Percentiles rank a stretch among this genome's conserved stretches.
Conservation (phyloP, 1,140 invertebrate species). For the Drosophila busckii region DNA sequence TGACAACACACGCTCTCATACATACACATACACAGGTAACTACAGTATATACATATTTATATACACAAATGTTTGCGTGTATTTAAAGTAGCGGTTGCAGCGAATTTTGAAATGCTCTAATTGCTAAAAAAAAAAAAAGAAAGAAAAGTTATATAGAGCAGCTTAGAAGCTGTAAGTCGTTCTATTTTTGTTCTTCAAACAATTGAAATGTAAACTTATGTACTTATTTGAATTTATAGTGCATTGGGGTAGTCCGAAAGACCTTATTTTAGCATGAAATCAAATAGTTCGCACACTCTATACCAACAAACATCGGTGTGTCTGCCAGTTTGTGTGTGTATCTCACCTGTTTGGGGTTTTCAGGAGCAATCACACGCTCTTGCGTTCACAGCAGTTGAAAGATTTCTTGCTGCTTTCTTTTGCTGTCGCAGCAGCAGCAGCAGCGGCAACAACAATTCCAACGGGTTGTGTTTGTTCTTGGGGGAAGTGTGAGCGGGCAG, state of each 20-base stretch:
- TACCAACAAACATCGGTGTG: background rate
- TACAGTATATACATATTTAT: conserved; percentile 32
- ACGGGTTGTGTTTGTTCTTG: conserved; percentile 59
- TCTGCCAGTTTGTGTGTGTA: conserved; percentile 10
- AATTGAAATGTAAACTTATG: too few species aligned
- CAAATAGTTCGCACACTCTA: conserved; percentile 21
- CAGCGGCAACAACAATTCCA: conserved; percentile 32
- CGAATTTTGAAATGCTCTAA: background rate
- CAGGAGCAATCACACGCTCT: conserved; percentile 66
- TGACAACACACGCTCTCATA: conserved; percentile 44
- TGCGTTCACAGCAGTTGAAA: conserved; percentile 46
- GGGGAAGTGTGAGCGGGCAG: conserved; percentile 40
- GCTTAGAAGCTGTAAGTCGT: too few species aligned
- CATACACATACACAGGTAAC: conserved; percentile 42
- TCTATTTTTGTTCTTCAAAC: too few species aligned
- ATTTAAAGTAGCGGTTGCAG: too few species aligned
- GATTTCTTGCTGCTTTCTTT: conserved; percentile 61
- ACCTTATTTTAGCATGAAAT: conserved; percentile 23
- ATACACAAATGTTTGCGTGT: conserved; percentile 2
- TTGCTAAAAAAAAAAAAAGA: background rate
- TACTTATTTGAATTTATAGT: conserved; percentile 5
- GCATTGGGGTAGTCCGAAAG: conserved; percentile 4
- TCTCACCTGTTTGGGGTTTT: conserved; percentile 59
- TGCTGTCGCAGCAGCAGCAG: conserved; percentile 4
- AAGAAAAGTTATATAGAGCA: background rate